A percentile compares a stretch with the other conserved stretches of the same genome.
Conservation (phyloP, 2,888 invertebrate species). For the Empis stercorea region DNA sequence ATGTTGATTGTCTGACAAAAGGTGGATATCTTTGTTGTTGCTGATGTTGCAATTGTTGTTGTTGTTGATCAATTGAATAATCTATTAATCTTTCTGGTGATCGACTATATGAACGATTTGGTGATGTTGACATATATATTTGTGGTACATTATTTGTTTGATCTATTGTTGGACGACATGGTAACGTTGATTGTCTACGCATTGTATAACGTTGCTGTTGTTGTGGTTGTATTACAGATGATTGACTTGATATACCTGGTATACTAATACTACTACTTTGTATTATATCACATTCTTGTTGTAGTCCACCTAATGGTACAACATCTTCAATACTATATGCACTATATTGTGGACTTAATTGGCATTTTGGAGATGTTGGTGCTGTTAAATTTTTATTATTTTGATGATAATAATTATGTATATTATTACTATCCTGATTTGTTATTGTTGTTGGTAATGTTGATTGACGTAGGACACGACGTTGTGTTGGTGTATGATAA, state of each 20-base stretch:
- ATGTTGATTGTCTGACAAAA: conserved; percentile 33
- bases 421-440: conserved; percentile 8
- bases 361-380: conserved; percentile 31
- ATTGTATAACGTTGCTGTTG: conserved; percentile 15
- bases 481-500: conserved; percentile 23
- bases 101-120: conserved; percentile 30
- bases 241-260: conserved; percentile 9
- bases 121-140: conserved; percentile 34
- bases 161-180: conserved; percentile 21
- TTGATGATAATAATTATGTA: conserved; percentile 6
- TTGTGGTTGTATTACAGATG: conserved; percentile 6
- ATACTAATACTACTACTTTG: conserved; percentile 14
- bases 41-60: conserved; percentile 18
- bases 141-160: conserved; percentile 15
- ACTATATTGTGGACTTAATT: conserved; percentile 28
- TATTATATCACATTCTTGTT: conserved; percentile 17
- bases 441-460: conserved; percentile 32
- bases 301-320: conserved; percentile 17
- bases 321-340: conserved; percentile 28
- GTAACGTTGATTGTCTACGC: conserved; percentile 33
- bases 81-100: conserved; percentile 31
- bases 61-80: neutral
- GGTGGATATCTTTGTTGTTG: conserved; percentile 24
- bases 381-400: conserved; percentile 30
- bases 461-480: conserved; percentile 32